Percentiles rank a stretch among this genome's conserved stretches.
These are phyloP conservation scores for Cryptomyrus ogoouensis DNA, from an alignment of 2,113 vertebrate species.

Conservation along the genomic window DNA sequence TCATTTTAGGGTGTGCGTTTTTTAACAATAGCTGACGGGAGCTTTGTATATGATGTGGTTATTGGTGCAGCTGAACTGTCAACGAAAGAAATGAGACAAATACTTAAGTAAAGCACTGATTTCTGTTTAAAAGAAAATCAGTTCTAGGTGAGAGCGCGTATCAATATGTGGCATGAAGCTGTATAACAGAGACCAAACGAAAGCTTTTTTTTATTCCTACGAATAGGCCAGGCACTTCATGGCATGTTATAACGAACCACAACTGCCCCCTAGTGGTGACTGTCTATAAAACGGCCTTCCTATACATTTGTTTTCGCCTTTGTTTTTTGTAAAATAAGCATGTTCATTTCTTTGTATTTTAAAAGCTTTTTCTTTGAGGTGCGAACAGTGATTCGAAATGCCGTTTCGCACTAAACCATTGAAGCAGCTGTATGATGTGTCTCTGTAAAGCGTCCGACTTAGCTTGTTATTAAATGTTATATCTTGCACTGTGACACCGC, in stretches of 20 bases:
- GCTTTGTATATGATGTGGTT: not conserved
- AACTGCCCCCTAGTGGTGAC: conserved; percentile 53
- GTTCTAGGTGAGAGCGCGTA: not conserved
- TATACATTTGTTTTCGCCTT: not conserved
- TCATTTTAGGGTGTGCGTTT: not conserved
- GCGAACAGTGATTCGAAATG: not conserved
- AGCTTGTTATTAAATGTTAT: not conserved
- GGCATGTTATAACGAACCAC: conserved; percentile 35
- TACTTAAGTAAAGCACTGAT: not conserved
- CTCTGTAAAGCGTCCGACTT: not conserved
- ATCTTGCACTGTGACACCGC: not conserved
- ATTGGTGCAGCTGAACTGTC: not conserved
- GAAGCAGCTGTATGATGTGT: not conserved
- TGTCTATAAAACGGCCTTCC: conserved; percentile 27
- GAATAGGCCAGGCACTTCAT: conserved; percentile 1
- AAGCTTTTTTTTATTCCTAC: not conserved
- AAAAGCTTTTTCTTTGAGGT: not conserved
- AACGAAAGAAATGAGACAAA: not conserved
- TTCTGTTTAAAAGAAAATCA: not conserved
- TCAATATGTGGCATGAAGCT: not conserved
- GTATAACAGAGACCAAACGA: not conserved
- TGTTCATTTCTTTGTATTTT: not conserved
- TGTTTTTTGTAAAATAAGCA: not conserved
- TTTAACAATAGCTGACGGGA: not conserved
- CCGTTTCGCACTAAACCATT: not conserved